Conservation (phyloP, 2,888 invertebrate genomes). For the Cheilosia vulpina region DNA sequence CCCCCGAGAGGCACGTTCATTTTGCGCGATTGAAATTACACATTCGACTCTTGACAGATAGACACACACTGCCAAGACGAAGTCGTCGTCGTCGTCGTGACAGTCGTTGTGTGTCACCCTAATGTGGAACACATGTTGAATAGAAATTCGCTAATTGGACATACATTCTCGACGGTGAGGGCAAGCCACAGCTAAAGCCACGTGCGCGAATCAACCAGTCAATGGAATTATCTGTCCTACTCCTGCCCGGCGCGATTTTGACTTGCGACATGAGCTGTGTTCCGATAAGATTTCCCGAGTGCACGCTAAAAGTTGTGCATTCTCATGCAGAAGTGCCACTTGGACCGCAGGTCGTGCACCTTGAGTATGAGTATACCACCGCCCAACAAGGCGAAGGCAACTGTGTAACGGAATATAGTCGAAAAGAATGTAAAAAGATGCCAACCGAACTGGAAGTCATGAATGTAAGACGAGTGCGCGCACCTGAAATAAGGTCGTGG, state of each 20-base stretch:
- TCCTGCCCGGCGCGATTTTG: constrained; percentile 50
- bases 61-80: constrained; percentile 37
- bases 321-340: constrained; percentile 51
- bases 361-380: constrained; percentile 10
- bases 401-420: constrained; percentile 12
- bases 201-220: constrained; percentile 41
- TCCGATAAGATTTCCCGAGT: constrained; percentile 45
- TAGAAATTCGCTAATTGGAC: constrained; percentile 71
- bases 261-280: constrained; percentile 49
- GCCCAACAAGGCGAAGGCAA: constrained; percentile 11
- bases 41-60: constrained; percentile 57
- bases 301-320: constrained; percentile 25
- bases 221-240: constrained; percentile 40
- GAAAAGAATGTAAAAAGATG: constrained; percentile 15
- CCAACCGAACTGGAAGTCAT: constrained; percentile 37
- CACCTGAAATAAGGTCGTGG: constrained; percentile 46
- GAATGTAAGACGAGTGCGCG: constrained; percentile 50
- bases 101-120: constrained; percentile 48
- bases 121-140: constrained; percentile 71
- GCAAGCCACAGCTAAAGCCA: constrained; percentile 24
- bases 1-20: constrained; percentile 38
- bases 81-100: constrained; percentile 9
- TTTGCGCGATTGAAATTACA: constrained; percentile 40
- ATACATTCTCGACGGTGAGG: constrained; percentile 34
- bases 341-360: constrained; percentile 63